Conservation (phyloP, 2,888 invertebrate species). For the Drosophila mayaguana region DNA sequence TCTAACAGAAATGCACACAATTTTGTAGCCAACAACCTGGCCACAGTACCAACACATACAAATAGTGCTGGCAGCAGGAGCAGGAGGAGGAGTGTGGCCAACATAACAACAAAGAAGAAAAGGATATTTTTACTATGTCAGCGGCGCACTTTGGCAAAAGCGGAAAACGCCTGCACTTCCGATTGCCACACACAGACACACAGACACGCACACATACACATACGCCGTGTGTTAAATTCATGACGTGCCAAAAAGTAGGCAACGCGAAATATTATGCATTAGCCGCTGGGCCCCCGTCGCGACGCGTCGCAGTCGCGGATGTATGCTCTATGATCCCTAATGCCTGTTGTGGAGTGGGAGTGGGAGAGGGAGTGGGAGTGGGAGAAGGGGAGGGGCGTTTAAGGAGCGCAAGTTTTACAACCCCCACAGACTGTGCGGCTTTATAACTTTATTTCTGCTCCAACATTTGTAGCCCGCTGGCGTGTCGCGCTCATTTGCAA, state of each 20-base stretch:
- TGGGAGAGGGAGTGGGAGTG: not conserved
- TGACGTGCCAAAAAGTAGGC: constrained; percentile 70
- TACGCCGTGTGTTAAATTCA: constrained; percentile 67
- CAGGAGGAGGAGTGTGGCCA: constrained; percentile 11
- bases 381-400: not conserved
- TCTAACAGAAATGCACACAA: constrained; percentile 73
- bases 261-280: constrained; percentile 73
- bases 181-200: constrained; percentile 52
- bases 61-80: constrained; percentile 2
- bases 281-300: constrained; percentile 33
- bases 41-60: constrained; percentile 41
- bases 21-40: constrained; percentile 70
- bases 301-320: not conserved
- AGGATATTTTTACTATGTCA: constrained; percentile 58
- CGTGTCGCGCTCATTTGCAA: constrained; percentile 75
- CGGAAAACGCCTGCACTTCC: constrained; percentile 80
- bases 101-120: constrained; percentile 27
- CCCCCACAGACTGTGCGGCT: constrained; percentile 59
- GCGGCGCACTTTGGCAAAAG: constrained; percentile 65
- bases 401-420: constrained; percentile 43
- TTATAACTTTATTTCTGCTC: constrained; percentile 72
- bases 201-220: constrained; percentile 15
- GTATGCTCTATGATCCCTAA: constrained; percentile 55
- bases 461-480: constrained; percentile 41
- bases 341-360: not conserved